Conservation (phyloP, 2,113 vertebrate genomes). For the Pseudorasbora parva region DNA sequence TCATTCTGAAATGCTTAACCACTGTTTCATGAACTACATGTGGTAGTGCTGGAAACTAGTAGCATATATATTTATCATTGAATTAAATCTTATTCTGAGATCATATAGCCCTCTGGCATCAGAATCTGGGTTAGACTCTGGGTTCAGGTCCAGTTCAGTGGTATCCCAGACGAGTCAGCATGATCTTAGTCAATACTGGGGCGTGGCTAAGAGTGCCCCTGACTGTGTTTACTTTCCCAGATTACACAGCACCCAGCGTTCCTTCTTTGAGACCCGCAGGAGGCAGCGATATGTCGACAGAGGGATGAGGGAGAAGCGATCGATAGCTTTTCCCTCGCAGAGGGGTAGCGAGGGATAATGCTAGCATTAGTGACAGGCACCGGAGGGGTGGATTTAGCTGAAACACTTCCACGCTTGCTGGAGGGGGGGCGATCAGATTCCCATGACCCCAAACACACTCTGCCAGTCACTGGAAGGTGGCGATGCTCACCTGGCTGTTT, state of each 20-base stretch:
- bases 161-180: not conserved
- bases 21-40: no score
- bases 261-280: conserved; percentile 49
- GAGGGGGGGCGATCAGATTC: conserved; percentile 62
- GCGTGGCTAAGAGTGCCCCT: not conserved
- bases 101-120: not conserved
- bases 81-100: not conserved
- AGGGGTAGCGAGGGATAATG: conserved; percentile 10
- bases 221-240: conserved; percentile 35
- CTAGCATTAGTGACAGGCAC: conserved; percentile 40
- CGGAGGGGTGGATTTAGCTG: conserved; percentile 46
- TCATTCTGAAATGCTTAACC: no score
- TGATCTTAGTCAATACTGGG: conserved; percentile 14
- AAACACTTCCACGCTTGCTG: conserved; percentile 9
- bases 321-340: conserved; percentile 59
- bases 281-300: conserved; percentile 55
- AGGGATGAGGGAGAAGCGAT: conserved; percentile 55
- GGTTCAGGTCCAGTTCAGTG: conserved; percentile 17
- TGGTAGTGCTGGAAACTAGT: no score
- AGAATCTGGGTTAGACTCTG: not conserved
- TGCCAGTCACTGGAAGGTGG: not conserved
- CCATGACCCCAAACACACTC: conserved; percentile 58
- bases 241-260: conserved; percentile 49
- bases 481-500: conserved; percentile 15
- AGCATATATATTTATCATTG: no score